These are phyloP conservation scores for Paracanthobrama guichenoti DNA, from an alignment of 2,113 vertebrate species.

Conservation along the genomic window DNA sequence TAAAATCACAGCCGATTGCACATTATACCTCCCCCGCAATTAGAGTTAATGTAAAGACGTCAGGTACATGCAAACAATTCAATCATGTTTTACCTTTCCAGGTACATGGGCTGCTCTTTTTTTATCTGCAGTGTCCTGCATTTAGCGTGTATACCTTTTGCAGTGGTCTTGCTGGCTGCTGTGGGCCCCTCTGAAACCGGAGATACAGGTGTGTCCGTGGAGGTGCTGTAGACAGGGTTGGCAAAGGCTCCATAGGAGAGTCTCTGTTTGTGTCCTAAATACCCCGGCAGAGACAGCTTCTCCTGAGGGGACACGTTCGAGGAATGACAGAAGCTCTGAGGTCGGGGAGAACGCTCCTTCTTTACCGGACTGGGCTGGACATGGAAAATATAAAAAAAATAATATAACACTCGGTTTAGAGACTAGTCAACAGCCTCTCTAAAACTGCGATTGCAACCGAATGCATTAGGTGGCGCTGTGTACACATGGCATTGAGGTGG, in stretches of 20 bases:
- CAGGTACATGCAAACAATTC: not conserved
- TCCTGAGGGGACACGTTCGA: constrained; percentile 87
- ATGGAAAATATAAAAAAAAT: not conserved
- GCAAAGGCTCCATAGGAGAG: constrained; percentile 86
- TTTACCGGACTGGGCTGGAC: constrained; percentile 87
- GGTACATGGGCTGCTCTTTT: no score
- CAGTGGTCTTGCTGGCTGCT: constrained; percentile 80
- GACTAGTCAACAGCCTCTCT: not conserved
- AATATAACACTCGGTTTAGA: not conserved
- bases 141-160: constrained; percentile 78
- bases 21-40: constrained; percentile 14
- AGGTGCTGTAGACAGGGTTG: constrained; percentile 83
- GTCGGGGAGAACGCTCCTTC: constrained; percentile 86
- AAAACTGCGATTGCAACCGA: not conserved
- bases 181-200: constrained; percentile 81
- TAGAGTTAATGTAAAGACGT: constrained; percentile 12
- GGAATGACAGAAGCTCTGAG: constrained; percentile 90
- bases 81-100: not conserved
- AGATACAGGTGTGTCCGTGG: constrained; percentile 81
- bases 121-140: not conserved
- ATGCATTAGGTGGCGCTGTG: not conserved
- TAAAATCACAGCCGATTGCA: not conserved
- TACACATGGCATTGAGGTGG: not conserved
- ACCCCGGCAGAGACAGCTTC: constrained; percentile 82
- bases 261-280: constrained; percentile 83